Conservation (phyloP, 2,113 vertebrate genomes). For the Heptranchias perlo region DNA sequence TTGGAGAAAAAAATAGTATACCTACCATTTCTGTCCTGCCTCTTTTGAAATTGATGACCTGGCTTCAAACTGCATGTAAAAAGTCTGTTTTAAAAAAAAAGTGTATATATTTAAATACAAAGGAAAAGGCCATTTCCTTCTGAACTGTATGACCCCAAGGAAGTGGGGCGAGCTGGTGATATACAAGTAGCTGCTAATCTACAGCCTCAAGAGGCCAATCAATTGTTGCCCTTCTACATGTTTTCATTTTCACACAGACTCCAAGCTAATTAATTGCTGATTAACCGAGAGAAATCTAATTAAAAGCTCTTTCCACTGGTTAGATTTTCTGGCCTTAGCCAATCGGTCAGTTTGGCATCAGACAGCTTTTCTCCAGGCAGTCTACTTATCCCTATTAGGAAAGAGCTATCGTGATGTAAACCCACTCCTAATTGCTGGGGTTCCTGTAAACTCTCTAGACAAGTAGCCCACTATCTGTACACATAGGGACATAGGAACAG, state of each 20-base stretch:
- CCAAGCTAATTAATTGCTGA: conserved; percentile 22
- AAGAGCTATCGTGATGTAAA: not conserved
- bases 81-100: too few species aligned
- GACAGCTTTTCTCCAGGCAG: not conserved
- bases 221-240: not conserved
- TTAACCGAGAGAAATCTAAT: not conserved
- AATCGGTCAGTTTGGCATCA: not conserved
- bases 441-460: not conserved
- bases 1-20: too few species aligned
- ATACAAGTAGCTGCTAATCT: not conserved
- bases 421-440: not conserved
- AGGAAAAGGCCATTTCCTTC: not conserved
- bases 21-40: not conserved
- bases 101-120: too few species aligned
- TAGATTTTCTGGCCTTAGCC: not conserved
- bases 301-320: not conserved
- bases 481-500: too few species aligned
- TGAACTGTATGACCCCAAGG: not conserved
- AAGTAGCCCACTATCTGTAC: not conserved
- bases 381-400: not conserved
- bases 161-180: not conserved
- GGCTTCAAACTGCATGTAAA: not conserved
- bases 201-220: not conserved
- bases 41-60: not conserved
- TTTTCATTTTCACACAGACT: not conserved